phyloP scores from a whole-genome alignment of 2,113 vertebrate species.

The Numida meleagris region DNA sequence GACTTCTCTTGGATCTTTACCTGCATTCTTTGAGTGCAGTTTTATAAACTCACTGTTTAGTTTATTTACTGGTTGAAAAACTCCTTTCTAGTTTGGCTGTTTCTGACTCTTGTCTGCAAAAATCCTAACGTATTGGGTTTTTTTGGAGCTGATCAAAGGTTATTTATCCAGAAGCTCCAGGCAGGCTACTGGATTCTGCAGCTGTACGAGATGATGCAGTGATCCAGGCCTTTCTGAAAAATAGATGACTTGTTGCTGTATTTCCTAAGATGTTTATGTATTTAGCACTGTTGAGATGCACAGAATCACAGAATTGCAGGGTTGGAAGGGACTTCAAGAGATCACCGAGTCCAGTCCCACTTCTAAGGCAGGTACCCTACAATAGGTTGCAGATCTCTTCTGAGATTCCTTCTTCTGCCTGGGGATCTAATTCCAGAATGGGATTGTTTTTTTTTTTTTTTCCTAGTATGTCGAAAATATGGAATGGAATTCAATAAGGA shows the following conservation, averaged over 20 bases:
- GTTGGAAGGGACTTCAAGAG: too few relatives aligned
- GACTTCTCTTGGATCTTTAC: background rate
- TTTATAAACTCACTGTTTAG: background rate
- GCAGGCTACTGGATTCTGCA: background rate
- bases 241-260: background rate
- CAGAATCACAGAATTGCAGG: too few relatives aligned
- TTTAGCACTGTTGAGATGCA: background rate
- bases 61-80: background rate
- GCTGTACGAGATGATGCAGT: background rate
- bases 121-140: background rate
- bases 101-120: background rate
- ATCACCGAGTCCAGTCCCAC: too few relatives aligned
- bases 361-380: too few relatives aligned
- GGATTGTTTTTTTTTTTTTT: background rate
- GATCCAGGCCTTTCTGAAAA: background rate
- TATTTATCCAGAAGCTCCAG: background rate
- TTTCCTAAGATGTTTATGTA: background rate
- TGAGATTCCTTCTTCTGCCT: background rate
- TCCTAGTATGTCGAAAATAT: background rate
- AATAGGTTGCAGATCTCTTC: too few relatives aligned
- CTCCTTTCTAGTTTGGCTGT: background rate
- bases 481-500: background rate
- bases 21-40: background rate
- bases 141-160: background rate
- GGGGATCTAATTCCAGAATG: background rate